phyloP scores from a whole-genome alignment of 1,140 invertebrate genomes.

The Physella acuta region DNA sequence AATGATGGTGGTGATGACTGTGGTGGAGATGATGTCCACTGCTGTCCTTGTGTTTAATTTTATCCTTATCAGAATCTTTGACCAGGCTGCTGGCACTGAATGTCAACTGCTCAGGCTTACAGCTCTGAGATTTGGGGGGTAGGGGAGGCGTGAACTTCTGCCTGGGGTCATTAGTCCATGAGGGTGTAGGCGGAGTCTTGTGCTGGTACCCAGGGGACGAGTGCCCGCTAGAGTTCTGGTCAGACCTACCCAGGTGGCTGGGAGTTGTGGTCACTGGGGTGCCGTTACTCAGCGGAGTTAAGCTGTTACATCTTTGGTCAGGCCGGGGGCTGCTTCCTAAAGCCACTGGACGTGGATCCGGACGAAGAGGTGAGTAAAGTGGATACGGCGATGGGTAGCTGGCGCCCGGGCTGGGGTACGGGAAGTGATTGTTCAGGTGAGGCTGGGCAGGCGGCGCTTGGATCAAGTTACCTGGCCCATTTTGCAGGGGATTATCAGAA shows the following conservation, averaged over 20 bases:
- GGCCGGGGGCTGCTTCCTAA: too few relatives aligned
- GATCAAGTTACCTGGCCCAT: not conserved
- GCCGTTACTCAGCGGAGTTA: too few relatives aligned
- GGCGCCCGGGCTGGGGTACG: not conserved
- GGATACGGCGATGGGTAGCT: not conserved
- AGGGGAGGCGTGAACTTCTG: too few relatives aligned
- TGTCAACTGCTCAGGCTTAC: too few relatives aligned
- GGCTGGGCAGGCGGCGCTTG: not conserved
- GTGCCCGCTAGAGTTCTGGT: too few relatives aligned
- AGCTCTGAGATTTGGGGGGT: too few relatives aligned
- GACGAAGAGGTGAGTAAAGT: not conserved
- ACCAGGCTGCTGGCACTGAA: not conserved
- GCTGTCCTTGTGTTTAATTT: not conserved
- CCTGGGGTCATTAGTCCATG: too few relatives aligned
- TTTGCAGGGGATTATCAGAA: not conserved
- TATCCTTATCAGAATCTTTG: not conserved
- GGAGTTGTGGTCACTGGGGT: too few relatives aligned
- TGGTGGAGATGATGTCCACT: constrained; percentile 21
- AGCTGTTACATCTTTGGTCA: too few relatives aligned
- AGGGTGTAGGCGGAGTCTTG: too few relatives aligned
- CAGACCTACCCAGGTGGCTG: too few relatives aligned
- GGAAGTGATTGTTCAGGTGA: not conserved
- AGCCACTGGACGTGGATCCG: not conserved
- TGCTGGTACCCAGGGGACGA: too few relatives aligned
- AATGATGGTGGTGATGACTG: constrained; percentile 15